Percentiles rank a stretch among this genome's conserved stretches.
These are phyloP conservation scores for Ormyrus labotus DNA, from an alignment of 2,888 invertebrate species.

Conservation along the genomic window DNA sequence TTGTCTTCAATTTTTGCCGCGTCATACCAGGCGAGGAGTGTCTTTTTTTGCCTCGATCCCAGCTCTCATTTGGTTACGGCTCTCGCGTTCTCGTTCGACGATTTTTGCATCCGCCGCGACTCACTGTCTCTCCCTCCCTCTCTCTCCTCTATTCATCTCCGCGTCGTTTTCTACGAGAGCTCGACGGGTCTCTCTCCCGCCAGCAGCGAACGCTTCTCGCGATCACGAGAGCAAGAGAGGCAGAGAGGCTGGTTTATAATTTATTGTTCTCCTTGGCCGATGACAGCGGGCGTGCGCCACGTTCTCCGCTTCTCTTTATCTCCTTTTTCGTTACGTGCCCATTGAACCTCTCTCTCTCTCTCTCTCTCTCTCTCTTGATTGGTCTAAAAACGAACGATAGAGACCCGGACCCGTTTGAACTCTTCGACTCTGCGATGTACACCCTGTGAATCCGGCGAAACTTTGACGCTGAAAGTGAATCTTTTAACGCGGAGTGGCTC, in stretches of 20 bases:
- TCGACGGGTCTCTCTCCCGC: not conserved
- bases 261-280: conserved; percentile 69
- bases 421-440: too few species aligned
- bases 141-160: not conserved
- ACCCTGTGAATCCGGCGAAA: not conserved
- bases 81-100: conserved; percentile 21
- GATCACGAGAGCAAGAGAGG: conserved; percentile 60
- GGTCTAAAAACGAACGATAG: too few species aligned
- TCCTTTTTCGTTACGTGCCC: conserved; percentile 26
- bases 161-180: conserved; percentile 34
- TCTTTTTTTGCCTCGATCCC: conserved; percentile 1
- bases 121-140: not conserved
- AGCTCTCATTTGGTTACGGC: conserved; percentile 18
- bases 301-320: conserved; percentile 35
- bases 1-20: conserved; percentile 20
- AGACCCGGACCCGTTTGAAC: too few species aligned
- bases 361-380: not conserved
- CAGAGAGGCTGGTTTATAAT: conserved; percentile 63
- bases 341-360: conserved; percentile 5
- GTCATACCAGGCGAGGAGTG: conserved; percentile 10
- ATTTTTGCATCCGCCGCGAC: conserved; percentile 25
- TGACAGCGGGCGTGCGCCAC: conserved; percentile 69
- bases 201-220: conserved; percentile 48
- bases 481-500: not conserved
- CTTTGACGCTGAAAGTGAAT: not conserved